Evolutionary conservation across 2,797 vertebrate genomes (phyloP).

Genomic region (Enteromius radiatus): DNA sequence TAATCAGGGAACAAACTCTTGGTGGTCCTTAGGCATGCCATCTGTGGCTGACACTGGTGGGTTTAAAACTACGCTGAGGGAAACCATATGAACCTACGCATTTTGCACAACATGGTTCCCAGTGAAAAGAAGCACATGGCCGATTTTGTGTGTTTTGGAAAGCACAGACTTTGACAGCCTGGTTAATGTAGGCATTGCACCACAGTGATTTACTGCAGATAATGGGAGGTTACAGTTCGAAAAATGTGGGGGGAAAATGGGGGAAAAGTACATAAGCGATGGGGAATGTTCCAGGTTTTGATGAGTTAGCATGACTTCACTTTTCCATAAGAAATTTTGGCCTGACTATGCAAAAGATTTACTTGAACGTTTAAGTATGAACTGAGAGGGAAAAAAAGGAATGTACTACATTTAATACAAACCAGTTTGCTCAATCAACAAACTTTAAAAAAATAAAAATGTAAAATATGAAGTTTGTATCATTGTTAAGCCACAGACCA

Average conservation of each 20-base stretch:
- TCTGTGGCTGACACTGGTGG: background rate
- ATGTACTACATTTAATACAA: background rate
- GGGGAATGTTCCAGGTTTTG: background rate
- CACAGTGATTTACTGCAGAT: slow-evolving; percentile 20
- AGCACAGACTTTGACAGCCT: background rate
- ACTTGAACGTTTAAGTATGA: background rate
- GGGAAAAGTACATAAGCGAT: no score
- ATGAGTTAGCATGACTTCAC: slow-evolving; percentile 4
- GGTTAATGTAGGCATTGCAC: slow-evolving; percentile 13
- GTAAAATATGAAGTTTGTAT: background rate
- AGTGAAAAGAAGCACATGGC: background rate
- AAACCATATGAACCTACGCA: slow-evolving; percentile 5
- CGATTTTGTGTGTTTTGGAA: slow-evolving; percentile 25
- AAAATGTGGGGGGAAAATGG: background rate
- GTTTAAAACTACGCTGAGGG: slow-evolving; percentile 5
- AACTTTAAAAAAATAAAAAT: background rate
- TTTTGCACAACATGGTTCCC: slow-evolving; percentile 11
- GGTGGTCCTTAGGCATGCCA: slow-evolving; percentile 16
- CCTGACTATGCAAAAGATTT: background rate
- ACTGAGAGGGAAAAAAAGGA: background rate
- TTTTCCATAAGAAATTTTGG: slow-evolving; percentile 11
- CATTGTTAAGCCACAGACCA: background rate
- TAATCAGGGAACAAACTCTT: background rate
- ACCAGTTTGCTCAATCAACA: background rate
- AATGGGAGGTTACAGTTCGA: slow-evolving; percentile 13